These are phyloP conservation scores for Echinometra lucunter DNA, from an alignment of 53 echinoderm and acorn worm genomes.

Conservation along the genomic window DNA sequence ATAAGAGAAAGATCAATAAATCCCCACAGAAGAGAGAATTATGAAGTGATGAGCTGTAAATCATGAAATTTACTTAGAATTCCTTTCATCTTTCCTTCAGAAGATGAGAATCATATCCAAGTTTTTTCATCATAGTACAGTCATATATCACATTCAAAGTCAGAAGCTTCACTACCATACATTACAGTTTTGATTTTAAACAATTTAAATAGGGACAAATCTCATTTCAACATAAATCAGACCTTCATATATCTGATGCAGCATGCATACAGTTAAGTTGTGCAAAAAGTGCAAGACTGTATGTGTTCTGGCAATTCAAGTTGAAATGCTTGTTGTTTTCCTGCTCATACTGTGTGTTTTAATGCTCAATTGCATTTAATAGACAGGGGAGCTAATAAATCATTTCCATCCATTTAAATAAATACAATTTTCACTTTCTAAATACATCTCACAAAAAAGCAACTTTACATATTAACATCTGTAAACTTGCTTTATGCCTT, in stretches of 20 bases:
- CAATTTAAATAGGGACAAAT: neutral
- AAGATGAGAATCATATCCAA: slow-evolving; percentile 18
- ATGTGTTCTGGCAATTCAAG: neutral
- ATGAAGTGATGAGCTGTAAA: neutral
- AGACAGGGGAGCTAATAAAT: neutral
- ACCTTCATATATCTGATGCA: neutral
- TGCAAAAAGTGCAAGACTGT: neutral
- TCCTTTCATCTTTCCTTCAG: neutral
- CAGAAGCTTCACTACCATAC: neutral
- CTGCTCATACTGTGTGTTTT: neutral
- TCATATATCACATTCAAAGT: neutral
- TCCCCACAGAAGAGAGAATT: too few relatives aligned
- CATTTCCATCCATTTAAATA: neutral
- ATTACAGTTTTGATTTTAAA: neutral
- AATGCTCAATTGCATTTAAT: neutral
- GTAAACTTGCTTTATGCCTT: too few relatives aligned
- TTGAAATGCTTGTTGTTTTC: neutral
- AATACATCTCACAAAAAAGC: too few relatives aligned
- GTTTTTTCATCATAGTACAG: neutral
- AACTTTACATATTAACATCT: neutral
- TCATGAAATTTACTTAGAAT: neutral
- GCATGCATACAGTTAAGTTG: neutral
- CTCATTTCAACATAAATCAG: neutral
- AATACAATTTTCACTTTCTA: neutral
- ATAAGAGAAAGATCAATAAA: neutral